Conservation (phyloP, 2,113 vertebrate species). For the Isurus oxyrinchus region DNA sequence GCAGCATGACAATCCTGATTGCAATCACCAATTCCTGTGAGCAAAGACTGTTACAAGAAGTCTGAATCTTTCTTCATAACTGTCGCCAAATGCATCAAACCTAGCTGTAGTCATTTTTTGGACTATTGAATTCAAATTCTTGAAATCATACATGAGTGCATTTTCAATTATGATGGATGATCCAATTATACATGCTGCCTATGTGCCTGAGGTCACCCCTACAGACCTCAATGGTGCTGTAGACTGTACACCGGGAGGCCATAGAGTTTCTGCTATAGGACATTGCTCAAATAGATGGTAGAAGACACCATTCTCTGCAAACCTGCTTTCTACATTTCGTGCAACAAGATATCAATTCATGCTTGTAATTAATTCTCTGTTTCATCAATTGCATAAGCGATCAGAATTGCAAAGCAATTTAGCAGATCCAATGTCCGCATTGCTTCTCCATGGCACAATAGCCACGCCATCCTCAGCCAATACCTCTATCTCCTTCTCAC, state of each 20-base stretch:
- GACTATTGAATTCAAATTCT: background rate
- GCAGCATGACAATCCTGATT: background rate
- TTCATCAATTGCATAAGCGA: background rate
- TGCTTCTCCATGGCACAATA: background rate
- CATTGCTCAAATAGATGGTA: background rate
- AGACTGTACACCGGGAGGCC: background rate
- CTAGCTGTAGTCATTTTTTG: background rate
- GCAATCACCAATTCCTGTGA: background rate
- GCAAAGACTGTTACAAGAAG: background rate
- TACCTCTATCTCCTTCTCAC: background rate
- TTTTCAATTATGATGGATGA: constrained; percentile 29
- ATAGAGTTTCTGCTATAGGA: background rate
- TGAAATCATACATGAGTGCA: background rate
- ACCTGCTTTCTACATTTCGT: background rate
- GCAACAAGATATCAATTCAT: background rate
- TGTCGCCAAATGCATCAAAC: background rate
- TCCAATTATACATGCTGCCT: background rate
- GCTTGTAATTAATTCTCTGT: background rate
- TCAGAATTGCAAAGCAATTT: background rate
- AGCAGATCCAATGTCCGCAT: background rate
- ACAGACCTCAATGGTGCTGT: background rate
- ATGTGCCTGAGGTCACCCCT: background rate
- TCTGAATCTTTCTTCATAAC: background rate
- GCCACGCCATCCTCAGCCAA: background rate
- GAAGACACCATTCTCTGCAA: background rate